These are phyloP conservation scores for Triplophysa yarkandensis DNA, from an alignment of 2,797 vertebrate species.

Conservation along the genomic window DNA sequence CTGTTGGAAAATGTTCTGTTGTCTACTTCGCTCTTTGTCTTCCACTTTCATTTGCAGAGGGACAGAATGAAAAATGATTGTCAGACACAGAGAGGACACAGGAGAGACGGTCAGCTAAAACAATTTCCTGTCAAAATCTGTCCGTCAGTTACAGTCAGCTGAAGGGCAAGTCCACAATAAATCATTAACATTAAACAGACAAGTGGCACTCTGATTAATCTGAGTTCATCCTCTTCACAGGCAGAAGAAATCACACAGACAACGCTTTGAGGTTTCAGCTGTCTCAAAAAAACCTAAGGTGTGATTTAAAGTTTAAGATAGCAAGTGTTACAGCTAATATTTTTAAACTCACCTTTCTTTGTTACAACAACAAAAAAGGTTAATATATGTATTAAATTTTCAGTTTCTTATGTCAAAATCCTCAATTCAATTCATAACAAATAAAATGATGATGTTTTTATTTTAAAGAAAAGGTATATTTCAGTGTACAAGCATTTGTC, in stretches of 20 bases:
- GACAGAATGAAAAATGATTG: conserved; percentile 54
- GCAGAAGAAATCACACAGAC: conserved; percentile 5
- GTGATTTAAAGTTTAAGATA: background rate
- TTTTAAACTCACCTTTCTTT: too few relatives aligned
- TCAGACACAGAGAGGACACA: conserved; percentile 50
- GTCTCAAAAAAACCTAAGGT: background rate
- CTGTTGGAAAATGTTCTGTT: conserved; percentile 24
- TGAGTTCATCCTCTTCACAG: conserved; percentile 23
- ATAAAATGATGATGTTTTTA: too few relatives aligned
- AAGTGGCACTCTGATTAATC: conserved; percentile 59
- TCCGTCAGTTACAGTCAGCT: conserved; percentile 61
- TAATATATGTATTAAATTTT: too few relatives aligned
- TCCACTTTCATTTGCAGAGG: conserved; percentile 51
- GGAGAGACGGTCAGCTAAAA: conserved; percentile 57
- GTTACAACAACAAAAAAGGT: too few relatives aligned
- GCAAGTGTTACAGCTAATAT: too few relatives aligned
- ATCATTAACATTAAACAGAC: conserved; percentile 65
- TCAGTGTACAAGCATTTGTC: background rate
- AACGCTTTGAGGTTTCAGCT: background rate
- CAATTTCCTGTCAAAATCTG: conserved; percentile 56
- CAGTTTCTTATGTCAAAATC: too few relatives aligned
- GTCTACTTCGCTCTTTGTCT: conserved; percentile 44
- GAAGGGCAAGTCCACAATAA: conserved; percentile 68
- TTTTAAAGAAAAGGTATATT: too few relatives aligned
- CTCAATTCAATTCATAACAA: too few relatives aligned